Percentiles rank a stretch among this genome's conserved stretches.
Conservation (phyloP, 2,888 invertebrate genomes). For the Troglohyphantes excavatus region DNA sequence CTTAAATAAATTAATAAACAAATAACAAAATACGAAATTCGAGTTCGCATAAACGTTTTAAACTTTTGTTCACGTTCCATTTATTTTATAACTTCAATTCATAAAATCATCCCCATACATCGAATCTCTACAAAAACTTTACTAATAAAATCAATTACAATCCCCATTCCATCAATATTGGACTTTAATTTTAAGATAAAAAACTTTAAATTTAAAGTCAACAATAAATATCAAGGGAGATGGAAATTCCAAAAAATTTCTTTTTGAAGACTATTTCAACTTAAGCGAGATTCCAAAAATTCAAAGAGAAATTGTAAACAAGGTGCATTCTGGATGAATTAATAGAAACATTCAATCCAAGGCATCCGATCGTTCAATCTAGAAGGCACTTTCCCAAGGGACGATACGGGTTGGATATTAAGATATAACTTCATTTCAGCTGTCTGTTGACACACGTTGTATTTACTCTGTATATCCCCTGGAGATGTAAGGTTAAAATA, state of each 20-base stretch:
- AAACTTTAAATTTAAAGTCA: conserved; percentile 1
- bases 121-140: no score
- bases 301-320: conserved; percentile 44
- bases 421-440: conserved; percentile 44
- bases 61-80: no score
- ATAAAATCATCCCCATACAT: no score
- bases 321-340: conserved; percentile 23
- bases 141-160: no score
- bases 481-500: conserved; percentile 50
- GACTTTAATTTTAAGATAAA: conserved; percentile 37
- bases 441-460: conserved; percentile 47
- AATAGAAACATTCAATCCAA: conserved; percentile 32
- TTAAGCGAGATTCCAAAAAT: neutral
- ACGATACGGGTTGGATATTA: neutral
- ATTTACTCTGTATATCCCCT: conserved; percentile 11
- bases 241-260: neutral
- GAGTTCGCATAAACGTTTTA: no score
- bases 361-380: neutral
- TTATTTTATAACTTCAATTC: no score
- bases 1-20: no score
- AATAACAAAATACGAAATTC: no score
- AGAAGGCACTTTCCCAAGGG: conserved; percentile 8
- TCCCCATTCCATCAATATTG: neutral
- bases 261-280: conserved; percentile 1
- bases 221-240: neutral